A percentile compares a stretch with the other conserved stretches of the same genome.
Evolutionary conservation across 2,888 invertebrate genomes (phyloP).

Genomic region (Conistra vaccinii): DNA sequence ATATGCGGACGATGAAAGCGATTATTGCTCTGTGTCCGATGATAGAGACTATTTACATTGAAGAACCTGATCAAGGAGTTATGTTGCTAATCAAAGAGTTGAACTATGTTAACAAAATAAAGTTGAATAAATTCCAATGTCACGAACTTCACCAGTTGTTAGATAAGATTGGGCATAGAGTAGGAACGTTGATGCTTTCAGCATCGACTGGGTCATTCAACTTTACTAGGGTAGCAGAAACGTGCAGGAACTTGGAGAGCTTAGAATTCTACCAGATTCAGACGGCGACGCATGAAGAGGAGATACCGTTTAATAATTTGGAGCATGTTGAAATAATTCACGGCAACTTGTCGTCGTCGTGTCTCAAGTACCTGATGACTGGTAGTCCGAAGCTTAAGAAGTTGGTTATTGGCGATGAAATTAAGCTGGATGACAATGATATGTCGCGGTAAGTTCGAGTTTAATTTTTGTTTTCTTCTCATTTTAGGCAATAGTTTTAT

Average conservation of each 20-base stretch:
- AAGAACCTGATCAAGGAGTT: slow-evolving; percentile 91
- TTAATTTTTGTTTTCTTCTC: neutral
- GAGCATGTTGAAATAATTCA: slow-evolving; percentile 93
- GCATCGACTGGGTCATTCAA: slow-evolving; percentile 91
- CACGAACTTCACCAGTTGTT: slow-evolving; percentile 91
- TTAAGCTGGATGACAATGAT: slow-evolving; percentile 93
- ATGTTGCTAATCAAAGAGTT: slow-evolving; percentile 88
- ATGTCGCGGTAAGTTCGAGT: slow-evolving; percentile 88
- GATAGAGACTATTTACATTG: slow-evolving; percentile 92
- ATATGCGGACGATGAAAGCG: slow-evolving; percentile 90
- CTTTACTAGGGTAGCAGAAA: slow-evolving; percentile 90
- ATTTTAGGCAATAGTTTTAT: neutral
- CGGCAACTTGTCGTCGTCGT: slow-evolving; percentile 90
- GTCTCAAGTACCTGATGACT: slow-evolving; percentile 91
- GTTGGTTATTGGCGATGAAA: slow-evolving; percentile 92
- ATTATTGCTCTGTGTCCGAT: slow-evolving; percentile 91
- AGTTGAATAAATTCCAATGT: slow-evolving; percentile 92
- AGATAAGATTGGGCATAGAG: slow-evolving; percentile 89
- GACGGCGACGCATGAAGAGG: slow-evolving; percentile 89
- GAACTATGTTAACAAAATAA: slow-evolving; percentile 89
- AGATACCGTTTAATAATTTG: slow-evolving; percentile 91
- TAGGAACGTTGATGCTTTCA: slow-evolving; percentile 91
- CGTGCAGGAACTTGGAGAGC: slow-evolving; percentile 91
- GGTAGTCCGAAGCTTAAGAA: slow-evolving; percentile 91
- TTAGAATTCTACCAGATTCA: slow-evolving; percentile 93